phyloP scores from a whole-genome alignment of 2,888 invertebrate genomes.

The Cantharis rustica region DNA sequence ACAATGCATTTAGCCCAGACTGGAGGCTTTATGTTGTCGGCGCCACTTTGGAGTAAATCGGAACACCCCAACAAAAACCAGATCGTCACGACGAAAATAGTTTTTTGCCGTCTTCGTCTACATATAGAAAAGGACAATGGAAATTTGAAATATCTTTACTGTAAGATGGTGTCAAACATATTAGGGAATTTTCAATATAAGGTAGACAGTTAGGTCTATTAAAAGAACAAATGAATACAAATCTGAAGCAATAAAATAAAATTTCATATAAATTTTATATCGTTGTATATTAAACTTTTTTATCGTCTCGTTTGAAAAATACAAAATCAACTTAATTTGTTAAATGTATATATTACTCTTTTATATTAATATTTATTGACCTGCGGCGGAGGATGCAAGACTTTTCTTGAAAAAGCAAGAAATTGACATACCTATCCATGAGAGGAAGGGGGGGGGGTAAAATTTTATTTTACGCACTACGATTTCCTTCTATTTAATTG shows the following conservation, averaged over 20 bases:
- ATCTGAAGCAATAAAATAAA: not conserved
- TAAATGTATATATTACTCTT: not conserved
- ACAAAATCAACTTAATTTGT: not conserved
- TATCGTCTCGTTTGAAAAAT: not conserved
- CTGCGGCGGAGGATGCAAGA: not conserved
- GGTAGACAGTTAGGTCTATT: not conserved
- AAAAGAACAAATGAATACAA: not conserved
- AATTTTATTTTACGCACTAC: no score
- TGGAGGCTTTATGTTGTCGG: constrained; percentile 31
- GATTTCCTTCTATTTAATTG: not conserved
- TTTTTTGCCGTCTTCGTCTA: constrained; percentile 1
- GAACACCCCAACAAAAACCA: constrained; percentile 29
- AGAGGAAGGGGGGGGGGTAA: not conserved
- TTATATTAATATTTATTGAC: not conserved
- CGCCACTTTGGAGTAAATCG: constrained; percentile 26
- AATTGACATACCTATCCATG: no score
- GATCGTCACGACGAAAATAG: constrained; percentile 25
- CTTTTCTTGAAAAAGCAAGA: not conserved
- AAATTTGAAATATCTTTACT: not conserved
- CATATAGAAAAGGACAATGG: not conserved
- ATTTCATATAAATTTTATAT: not conserved
- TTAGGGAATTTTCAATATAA: constrained; percentile 5
- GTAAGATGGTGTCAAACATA: not conserved
- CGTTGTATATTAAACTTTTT: not conserved
- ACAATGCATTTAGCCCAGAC: constrained; percentile 27